phyloP scores from a whole-genome alignment of 2,888 invertebrate genomes.

The Empis stercorea region DNA sequence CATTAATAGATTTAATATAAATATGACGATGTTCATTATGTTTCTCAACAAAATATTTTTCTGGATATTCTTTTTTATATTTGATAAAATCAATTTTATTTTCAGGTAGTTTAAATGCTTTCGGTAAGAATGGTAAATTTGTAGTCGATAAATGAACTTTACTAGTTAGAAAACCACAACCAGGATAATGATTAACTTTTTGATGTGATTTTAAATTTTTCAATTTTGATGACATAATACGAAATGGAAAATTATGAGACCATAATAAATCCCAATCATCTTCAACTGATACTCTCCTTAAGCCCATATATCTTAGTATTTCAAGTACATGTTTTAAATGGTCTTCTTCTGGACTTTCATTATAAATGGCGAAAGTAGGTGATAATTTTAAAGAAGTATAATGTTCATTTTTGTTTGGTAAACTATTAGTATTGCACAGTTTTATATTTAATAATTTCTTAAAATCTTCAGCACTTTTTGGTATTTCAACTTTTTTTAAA shows the following conservation, averaged over 20 bases:
- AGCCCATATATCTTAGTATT: slow-evolving; percentile 66
- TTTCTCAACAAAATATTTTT: slow-evolving; percentile 77
- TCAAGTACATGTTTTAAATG: slow-evolving; percentile 59
- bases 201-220: slow-evolving; percentile 55
- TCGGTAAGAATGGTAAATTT: slow-evolving; percentile 65
- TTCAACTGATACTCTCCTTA: slow-evolving; percentile 41
- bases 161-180: slow-evolving; percentile 83
- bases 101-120: slow-evolving; percentile 74
- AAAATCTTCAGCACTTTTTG: too few relatives aligned
- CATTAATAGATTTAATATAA: slow-evolving; percentile 52
- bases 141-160: slow-evolving; percentile 82
- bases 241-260: slow-evolving; percentile 89
- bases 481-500: too few relatives aligned
- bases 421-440: too few relatives aligned
- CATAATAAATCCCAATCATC: slow-evolving; percentile 78
- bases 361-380: slow-evolving; percentile 47
- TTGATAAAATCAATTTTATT: slow-evolving; percentile 55
- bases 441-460: too few relatives aligned
- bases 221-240: slow-evolving; percentile 30
- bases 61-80: slow-evolving; percentile 52
- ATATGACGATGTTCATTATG: slow-evolving; percentile 86
- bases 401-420: not conserved
- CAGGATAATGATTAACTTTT: slow-evolving; percentile 86
- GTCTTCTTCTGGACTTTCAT: slow-evolving; percentile 41
- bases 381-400: not conserved